Base-by-base conservation (phyloP, 2,797 vertebrate genomes). In the Platyrinchus mystaceus region DNA sequence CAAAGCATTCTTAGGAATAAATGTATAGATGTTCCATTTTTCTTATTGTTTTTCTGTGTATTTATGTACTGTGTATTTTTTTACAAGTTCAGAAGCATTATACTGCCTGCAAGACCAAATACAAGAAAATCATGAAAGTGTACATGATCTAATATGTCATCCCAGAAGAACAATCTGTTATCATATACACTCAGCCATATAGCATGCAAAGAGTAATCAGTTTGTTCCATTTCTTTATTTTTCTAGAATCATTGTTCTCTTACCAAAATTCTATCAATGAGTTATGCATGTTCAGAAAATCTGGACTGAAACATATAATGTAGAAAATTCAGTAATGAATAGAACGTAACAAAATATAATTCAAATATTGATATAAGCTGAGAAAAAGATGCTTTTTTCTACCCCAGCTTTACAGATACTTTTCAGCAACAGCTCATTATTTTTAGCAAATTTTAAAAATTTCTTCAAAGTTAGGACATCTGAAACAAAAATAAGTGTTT, bases 221-320 rank as follows among this genome's bases (percentile, higher is more conserved):
- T 28, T 62, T 60, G 12, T 50, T 63, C 16, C 0, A 2, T 59
- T 78, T 89, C 8, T 59, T 90, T 18, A 27, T 59, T 89, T 70
- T 89, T 58, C 39, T n/a, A 58, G 26, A 77, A 9, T 71, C 15
- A n/a, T 5, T 58, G 5, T 2, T 60, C 21, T 84, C 70, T 59
- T 49, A 9, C 16, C 9, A 13, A 28, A 71, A 41, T 55, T 24
- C 34, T 43, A 44, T 62, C 60, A 55, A 30, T 62, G 32, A 50
- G 22, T 36, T 37, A 27, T 3, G 2, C 3, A 17, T 5, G 3
- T 37, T 77, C 56, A 74, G 32, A 85, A 89, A 90, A 87, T 14
- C 34, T 10, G 7, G 5, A 32, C 13, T 43, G 62, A 81, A 80
- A 47, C 6, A 15, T 14, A 26, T 10, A 0, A 0, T 1, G 0